Conservation (phyloP, 1,140 invertebrate species). For the Parapsyche elsis region DNA sequence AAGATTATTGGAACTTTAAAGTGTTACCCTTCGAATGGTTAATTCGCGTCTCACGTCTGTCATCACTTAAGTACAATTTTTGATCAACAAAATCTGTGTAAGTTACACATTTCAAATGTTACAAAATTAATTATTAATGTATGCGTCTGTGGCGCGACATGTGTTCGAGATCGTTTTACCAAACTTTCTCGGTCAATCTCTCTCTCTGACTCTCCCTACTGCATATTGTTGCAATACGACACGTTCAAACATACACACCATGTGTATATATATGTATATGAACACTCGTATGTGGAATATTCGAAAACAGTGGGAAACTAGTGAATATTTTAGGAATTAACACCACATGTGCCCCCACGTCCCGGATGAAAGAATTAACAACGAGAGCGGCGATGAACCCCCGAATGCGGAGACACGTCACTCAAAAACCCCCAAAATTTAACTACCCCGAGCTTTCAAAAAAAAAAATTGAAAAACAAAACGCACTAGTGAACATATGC, state of each 20-base stretch:
- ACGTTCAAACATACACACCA: neutral
- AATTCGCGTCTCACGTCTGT: no score
- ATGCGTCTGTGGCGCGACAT: neutral
- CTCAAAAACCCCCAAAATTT: constrained; percentile 32
- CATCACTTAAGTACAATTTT: no score
- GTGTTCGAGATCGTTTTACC: neutral
- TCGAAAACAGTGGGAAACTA: constrained; percentile 27
- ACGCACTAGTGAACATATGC: neutral
- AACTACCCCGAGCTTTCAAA: neutral
- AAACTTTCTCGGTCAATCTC: constrained; percentile 19
- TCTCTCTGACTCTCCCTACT: neutral
- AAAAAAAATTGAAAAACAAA: constrained; percentile 3
- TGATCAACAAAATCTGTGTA: neutral
- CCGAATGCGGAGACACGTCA: constrained; percentile 19
- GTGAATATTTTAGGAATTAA: constrained; percentile 39
- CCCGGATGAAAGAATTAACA: constrained; percentile 36
- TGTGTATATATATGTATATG: neutral
- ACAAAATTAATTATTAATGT: neutral
- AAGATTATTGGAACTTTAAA: no score
- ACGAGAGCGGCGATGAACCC: constrained; percentile 6
- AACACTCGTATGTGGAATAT: neutral
- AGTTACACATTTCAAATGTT: neutral
- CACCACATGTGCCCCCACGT: constrained; percentile 30
- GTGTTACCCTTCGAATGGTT: no score
- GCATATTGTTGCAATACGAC: constrained; percentile 29